Base-by-base conservation (phyloP, 2,888 invertebrate species). In the Cheilosia impressa region DNA sequence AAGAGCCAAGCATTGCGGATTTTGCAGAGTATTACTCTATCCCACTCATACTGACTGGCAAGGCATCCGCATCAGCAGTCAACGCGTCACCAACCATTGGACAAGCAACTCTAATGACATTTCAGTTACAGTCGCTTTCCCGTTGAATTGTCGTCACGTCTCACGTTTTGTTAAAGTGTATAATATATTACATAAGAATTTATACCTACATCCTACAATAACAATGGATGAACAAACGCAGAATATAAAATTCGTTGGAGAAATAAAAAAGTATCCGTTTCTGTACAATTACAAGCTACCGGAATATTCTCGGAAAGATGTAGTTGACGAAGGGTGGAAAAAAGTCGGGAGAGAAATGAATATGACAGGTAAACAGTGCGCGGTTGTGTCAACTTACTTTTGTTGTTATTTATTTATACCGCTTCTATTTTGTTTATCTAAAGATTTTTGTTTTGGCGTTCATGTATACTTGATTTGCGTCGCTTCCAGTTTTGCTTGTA, bases 251-350 rank as follows among this genome's bases (percentile, higher is more conserved):
- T 53, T 53, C 24, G 52, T 53, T 53, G 6, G 15, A 1, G 15
- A 53, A 6, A 24, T 53, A 24, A 24, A 53, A 6, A 53, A 53
- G 15, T 53, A 27, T 53, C 52, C 52, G 22, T 53, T 22, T 27
- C 24, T 53, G 2, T 53, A 53, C 52, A 53, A 53, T 27, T 24
- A 53, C 27, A 53, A 27, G 52, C 52, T 53, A 27, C 24, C 52
- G 4, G 52, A 53, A 53, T 53, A 53, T 53, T 53, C 52, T 24
- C 52, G 52, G 0, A 53, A 53, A 53, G 52, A 53, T 27, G 7
- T 53, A 13, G 52, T 53, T 24, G 52, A 43, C n/a, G 43, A 43
- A 53, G 27, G 24, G 27, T 53, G 52, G 52, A 53, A 15, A 4
- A 53, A 9, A 27, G 24, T 53, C 15, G 52, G 52, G 0, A 24